Conservation (phyloP, 2,888 invertebrate genomes). For the Philaethria dido region DNA sequence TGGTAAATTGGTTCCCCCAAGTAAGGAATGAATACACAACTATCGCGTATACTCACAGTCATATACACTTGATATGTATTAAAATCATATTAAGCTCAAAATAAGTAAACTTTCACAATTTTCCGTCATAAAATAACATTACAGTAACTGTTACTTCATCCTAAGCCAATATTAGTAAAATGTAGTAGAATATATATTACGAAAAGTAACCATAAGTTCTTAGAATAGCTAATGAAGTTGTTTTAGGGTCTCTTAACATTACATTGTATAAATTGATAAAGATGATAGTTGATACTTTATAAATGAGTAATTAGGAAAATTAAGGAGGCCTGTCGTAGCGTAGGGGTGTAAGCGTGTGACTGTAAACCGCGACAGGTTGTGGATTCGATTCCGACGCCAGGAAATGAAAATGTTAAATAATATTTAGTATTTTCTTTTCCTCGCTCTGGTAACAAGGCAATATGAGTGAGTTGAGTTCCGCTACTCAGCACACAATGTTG, state of each 20-base stretch:
- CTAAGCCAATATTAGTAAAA: not conserved
- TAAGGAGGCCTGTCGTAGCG: not conserved
- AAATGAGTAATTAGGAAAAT: not conserved
- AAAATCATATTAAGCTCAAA: not conserved
- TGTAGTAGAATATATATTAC: not conserved
- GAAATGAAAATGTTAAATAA: too few relatives aligned
- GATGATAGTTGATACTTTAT: not conserved
- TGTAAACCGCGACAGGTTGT: too few relatives aligned
- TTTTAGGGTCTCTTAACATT: conserved; percentile 10
- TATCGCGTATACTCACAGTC: too few relatives aligned
- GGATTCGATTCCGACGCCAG: too few relatives aligned
- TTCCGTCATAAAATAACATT: not conserved
- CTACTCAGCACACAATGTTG: too few relatives aligned
- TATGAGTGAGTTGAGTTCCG: too few relatives aligned
- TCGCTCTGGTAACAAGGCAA: too few relatives aligned
- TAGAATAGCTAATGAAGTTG: not conserved
- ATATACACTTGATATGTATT: too few relatives aligned
- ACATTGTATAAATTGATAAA: not conserved
- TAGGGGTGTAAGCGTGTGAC: too few relatives aligned
- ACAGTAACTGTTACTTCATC: not conserved
- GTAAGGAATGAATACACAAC: too few relatives aligned
- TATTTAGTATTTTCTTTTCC: too few relatives aligned
- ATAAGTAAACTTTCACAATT: not conserved
- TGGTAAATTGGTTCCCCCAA: too few relatives aligned
- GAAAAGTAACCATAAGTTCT: conserved; percentile 6